Percentiles rank a stretch among this genome's conserved stretches.
Evolutionary conservation across 1,140 invertebrate genomes (phyloP).

Genomic region (Liolophura sinensis): DNA sequence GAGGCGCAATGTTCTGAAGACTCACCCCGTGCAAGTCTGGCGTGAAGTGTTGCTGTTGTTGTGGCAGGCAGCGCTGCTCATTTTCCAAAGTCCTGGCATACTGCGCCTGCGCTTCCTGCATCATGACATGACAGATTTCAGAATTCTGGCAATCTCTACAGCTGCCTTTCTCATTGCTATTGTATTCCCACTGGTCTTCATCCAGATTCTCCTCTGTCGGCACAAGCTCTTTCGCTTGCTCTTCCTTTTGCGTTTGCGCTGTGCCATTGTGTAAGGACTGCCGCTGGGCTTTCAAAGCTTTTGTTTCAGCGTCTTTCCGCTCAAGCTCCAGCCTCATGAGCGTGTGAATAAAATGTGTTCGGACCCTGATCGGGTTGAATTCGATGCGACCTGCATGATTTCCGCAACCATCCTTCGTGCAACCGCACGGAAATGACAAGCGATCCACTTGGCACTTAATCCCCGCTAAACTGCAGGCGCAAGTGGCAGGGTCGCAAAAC

Average conservation of each 20-base stretch:
- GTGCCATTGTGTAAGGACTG: slow-evolving; percentile 30
- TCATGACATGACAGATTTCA: slow-evolving; percentile 52
- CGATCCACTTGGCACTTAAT: slow-evolving; percentile 98
- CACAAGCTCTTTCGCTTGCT: too few relatives aligned
- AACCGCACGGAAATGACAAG: slow-evolving; percentile 94
- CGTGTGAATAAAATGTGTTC: slow-evolving; percentile 97
- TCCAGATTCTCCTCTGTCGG: too few relatives aligned
- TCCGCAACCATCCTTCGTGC: slow-evolving; percentile 89
- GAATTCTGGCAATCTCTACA: slow-evolving; percentile 57
- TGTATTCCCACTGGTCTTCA: slow-evolving; percentile 29
- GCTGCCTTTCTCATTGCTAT: slow-evolving; percentile 55
- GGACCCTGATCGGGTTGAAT: slow-evolving; percentile 92
- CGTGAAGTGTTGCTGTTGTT: not conserved
- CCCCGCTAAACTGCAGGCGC: slow-evolving; percentile 89
- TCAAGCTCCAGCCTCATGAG: slow-evolving; percentile 92
- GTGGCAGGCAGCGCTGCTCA: slow-evolving; percentile 17
- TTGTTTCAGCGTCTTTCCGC: slow-evolving; percentile 67
- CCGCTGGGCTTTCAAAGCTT: slow-evolving; percentile 12
- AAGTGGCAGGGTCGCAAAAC: slow-evolving; percentile 92
- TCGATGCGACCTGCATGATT: slow-evolving; percentile 92
- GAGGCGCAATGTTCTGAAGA: slow-evolving; percentile 6
- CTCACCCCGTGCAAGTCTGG: not conserved
- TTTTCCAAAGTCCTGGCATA: slow-evolving; percentile 31
- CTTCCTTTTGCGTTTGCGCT: not conserved
- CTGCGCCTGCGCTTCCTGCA: slow-evolving; percentile 47